phyloP scores from a whole-genome alignment of 2,888 invertebrate species.

The Heliconius hortense region DNA sequence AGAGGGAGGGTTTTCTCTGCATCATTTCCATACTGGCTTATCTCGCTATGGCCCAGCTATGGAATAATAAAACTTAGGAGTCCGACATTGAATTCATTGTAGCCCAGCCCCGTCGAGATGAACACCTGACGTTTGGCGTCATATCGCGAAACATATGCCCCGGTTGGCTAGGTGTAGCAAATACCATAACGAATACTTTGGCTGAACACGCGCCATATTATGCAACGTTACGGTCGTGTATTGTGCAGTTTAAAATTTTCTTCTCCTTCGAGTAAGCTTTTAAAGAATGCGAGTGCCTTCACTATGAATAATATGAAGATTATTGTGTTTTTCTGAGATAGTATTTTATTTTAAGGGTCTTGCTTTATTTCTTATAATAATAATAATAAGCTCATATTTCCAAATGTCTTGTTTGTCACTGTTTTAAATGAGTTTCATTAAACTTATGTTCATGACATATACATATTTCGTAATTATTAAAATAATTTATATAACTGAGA shows the following conservation, averaged over 20 bases:
- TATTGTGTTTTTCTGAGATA: constrained; percentile 35
- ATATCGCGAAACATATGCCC: constrained; percentile 80
- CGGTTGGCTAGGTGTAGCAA: constrained; percentile 80
- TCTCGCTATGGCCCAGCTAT: constrained; percentile 46
- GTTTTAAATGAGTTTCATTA: not conserved
- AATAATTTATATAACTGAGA: not conserved
- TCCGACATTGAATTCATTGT: constrained; percentile 57
- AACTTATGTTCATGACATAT: not conserved
- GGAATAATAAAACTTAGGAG: constrained; percentile 56
- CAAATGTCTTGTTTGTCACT: not conserved
- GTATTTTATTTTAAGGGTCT: constrained; percentile 29
- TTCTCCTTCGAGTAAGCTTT: constrained; percentile 66
- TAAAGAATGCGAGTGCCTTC: constrained; percentile 52
- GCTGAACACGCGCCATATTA: constrained; percentile 79
- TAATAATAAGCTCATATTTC: constrained; percentile 2
- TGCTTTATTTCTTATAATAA: constrained; percentile 1
- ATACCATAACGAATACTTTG: constrained; percentile 82
- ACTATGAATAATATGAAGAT: constrained; percentile 47
- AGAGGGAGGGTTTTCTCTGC: constrained; percentile 71
- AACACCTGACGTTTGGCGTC: constrained; percentile 81
- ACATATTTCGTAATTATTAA: not conserved
- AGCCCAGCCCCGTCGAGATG: constrained; percentile 59
- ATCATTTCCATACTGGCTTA: constrained; percentile 57
- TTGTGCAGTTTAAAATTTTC: constrained; percentile 71
- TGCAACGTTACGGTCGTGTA: constrained; percentile 76